Evolutionary conservation across 2,888 invertebrate species (phyloP), one percentile per base, ranked within the genome.

Genomic region (Coremacera marginata): DNA sequence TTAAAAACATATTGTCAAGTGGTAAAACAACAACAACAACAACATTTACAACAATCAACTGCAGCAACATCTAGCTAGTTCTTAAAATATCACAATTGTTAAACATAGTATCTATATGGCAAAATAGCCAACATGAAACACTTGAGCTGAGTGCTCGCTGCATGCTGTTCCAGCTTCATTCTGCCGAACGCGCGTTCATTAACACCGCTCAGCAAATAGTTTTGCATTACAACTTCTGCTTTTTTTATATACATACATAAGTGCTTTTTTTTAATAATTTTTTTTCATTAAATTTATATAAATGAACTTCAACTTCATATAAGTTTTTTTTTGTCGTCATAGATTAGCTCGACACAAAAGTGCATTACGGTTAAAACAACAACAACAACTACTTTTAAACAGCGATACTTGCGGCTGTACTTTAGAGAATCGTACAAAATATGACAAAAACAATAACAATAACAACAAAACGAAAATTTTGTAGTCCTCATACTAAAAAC

Each of bases 1-100:
- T 88, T 88, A 88, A 88, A 88, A 88, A 88, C 88, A 88, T 85
- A 88, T 88, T 88, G 88, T 88, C 87, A 87, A 83, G 82, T 63
- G 68, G 34, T 62, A 16, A 62, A 76, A 74, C 52, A 73, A 71
- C 55, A 74, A 72, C 2, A 77, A 79, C 27, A 75, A 68, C 27
- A 57, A 55, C 19, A 52, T 19, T 34, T 19, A 25, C 16, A 37
- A 73, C 34, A 70, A 25, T 49, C 27, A 34, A 71, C 75, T 62
- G 44, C 27, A 76, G 74, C 75, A 72, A 71, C 37, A 80, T 19
- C 49, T 25, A 52, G 3, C 55, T 4, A 19, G 19, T 25, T 57
- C 25, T n/a, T 22, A 55, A 55, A 19, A 19, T 55, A 55, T 55
- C 55, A 9, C 55, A 3, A 19, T 19, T 22, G 1, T 44, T 44